Evolutionary conservation across 64 coral and sea anemone species (phyloP).

Genomic region (Pocillopora verrucosa): DNA sequence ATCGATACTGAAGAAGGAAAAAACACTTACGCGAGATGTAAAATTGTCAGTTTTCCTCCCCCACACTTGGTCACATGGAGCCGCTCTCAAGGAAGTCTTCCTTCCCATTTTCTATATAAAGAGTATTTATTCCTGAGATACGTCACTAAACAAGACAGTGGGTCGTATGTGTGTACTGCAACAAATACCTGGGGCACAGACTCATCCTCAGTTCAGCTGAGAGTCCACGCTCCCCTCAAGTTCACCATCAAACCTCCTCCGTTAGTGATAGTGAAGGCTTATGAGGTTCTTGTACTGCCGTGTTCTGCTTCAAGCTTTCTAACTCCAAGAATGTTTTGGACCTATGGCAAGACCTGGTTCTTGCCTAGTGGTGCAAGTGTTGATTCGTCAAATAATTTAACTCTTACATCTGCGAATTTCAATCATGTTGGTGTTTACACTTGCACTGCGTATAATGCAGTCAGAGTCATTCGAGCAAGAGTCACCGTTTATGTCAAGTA

Average conservation of each 20-base stretch:
- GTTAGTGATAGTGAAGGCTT: background rate
- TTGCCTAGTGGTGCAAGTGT: background rate
- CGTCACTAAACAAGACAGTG: too few relatives aligned
- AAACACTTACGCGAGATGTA: background rate
- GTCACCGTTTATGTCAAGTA: too few relatives aligned
- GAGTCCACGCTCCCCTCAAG: background rate
- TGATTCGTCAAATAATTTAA: too few relatives aligned
- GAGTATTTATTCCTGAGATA: background rate
- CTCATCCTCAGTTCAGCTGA: slow-evolving; percentile 2
- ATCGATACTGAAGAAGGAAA: too few relatives aligned
- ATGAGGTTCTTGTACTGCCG: background rate
- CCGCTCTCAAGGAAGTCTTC: background rate
- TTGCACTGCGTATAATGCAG: background rate
- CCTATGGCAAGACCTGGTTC: background rate
- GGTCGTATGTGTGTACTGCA: too few relatives aligned
- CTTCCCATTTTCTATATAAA: background rate
- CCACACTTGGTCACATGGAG: slow-evolving; percentile 2
- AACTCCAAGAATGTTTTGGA: background rate
- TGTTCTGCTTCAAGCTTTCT: background rate
- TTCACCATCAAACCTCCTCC: too few relatives aligned
- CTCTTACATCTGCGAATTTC: too few relatives aligned
- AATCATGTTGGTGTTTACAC: too few relatives aligned
- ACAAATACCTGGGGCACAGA: background rate
- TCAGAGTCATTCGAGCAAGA: background rate
- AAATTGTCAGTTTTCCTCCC: slow-evolving; percentile 1